phyloP scores from a whole-genome alignment of 1,140 invertebrate genomes.

The Drosophila bifasciata region DNA sequence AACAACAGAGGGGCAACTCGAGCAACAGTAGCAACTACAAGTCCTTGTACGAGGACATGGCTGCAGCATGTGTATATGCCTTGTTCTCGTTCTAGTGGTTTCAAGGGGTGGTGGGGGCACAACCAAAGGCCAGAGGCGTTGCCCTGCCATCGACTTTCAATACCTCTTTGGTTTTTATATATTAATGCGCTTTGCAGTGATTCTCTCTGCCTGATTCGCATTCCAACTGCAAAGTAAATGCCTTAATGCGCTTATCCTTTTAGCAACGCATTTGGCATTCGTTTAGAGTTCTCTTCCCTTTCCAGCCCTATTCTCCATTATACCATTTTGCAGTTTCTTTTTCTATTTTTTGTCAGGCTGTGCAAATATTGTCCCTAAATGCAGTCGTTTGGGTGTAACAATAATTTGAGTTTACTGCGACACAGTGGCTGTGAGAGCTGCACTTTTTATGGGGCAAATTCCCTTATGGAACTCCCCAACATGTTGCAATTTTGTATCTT shows the following conservation, averaged over 20 bases:
- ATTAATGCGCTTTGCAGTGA: slow-evolving; percentile 56
- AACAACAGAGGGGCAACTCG: slow-evolving; percentile 22
- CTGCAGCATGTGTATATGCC: neutral
- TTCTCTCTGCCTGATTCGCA: slow-evolving; percentile 48
- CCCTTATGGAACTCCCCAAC: slow-evolving; percentile 15
- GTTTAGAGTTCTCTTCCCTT: slow-evolving; percentile 20
- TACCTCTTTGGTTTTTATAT: slow-evolving; percentile 23
- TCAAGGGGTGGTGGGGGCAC: slow-evolving; percentile 12
- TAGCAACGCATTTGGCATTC: slow-evolving; percentile 69
- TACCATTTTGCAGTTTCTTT: neutral
- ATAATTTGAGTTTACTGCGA: slow-evolving; percentile 64
- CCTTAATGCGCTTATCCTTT: slow-evolving; percentile 80
- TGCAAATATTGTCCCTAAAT: slow-evolving; percentile 61
- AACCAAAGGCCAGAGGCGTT: slow-evolving; percentile 28
- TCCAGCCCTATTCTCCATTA: neutral
- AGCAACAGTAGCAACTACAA: slow-evolving; percentile 10
- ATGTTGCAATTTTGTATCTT: slow-evolving; percentile 22
- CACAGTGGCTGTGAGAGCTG: slow-evolving; percentile 29
- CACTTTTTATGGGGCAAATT: no score
- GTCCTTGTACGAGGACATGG: slow-evolving; percentile 53
- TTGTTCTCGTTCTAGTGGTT: slow-evolving; percentile 56
- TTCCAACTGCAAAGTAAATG: slow-evolving; percentile 75
- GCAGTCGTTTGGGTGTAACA: slow-evolving; percentile 57
- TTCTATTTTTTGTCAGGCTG: slow-evolving; percentile 34
- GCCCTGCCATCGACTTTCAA: slow-evolving; percentile 35